phyloP scores from a whole-genome alignment of 1,140 invertebrate genomes.

The Ylistrum balloti region DNA sequence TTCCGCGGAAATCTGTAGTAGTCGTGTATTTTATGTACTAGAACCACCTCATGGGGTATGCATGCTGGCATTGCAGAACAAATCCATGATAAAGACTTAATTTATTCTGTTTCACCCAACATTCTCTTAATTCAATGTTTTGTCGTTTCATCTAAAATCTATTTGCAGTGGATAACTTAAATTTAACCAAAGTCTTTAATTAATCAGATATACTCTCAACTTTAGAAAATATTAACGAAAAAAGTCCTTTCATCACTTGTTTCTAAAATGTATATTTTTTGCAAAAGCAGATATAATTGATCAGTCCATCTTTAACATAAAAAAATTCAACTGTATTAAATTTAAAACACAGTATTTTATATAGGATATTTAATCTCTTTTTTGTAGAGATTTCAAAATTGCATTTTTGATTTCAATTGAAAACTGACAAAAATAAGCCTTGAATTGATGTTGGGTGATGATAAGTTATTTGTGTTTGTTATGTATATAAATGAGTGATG shows the following conservation, averaged over 20 bases:
- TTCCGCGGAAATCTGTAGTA: background rate
- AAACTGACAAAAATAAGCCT: background rate
- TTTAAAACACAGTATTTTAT: too few relatives aligned
- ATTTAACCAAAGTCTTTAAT: too few relatives aligned
- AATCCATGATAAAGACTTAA: background rate
- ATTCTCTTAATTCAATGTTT: background rate
- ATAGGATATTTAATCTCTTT: too few relatives aligned
- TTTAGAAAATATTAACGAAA: too few relatives aligned
- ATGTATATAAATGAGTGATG: background rate
- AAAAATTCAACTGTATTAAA: too few relatives aligned
- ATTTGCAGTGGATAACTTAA: too few relatives aligned
- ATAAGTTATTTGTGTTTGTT: background rate
- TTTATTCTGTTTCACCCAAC: background rate
- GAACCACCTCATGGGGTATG: background rate
- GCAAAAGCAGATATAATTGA: too few relatives aligned
- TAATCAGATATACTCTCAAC: too few relatives aligned
- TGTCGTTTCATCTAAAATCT: too few relatives aligned
- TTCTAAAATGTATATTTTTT: too few relatives aligned
- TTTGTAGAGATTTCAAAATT: background rate
- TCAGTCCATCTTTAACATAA: too few relatives aligned
- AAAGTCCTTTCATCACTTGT: too few relatives aligned
- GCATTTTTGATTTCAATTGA: background rate
- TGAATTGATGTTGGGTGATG: background rate
- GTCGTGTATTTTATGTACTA: background rate
- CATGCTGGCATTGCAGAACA: slow-evolving; percentile 13